phyloP scores from a whole-genome alignment of 2,113 vertebrate species.

The Heliornis fulica region DNA sequence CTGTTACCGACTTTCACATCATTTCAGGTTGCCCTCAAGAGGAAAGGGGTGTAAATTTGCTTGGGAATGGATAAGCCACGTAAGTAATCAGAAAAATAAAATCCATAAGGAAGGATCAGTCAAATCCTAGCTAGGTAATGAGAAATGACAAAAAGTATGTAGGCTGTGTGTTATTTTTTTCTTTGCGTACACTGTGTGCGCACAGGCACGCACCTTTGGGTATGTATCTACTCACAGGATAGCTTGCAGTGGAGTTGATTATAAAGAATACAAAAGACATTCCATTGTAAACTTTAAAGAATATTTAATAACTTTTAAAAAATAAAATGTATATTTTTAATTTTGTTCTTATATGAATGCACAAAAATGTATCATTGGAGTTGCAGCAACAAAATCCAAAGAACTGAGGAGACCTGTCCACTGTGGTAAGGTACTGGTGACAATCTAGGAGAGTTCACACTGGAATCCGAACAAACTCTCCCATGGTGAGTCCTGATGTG shows the following conservation, averaged over 20 bases:
- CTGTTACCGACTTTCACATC: fast-evolving
- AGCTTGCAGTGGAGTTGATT: not conserved
- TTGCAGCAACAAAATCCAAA: conserved; percentile 13
- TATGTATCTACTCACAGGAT: not conserved
- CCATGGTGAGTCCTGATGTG: not conserved
- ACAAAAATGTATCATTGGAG: conserved; percentile 42
- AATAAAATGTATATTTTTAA: conserved; percentile 66
- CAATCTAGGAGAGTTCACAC: not conserved
- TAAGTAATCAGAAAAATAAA: not conserved
- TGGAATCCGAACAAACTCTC: not conserved
- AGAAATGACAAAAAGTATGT: not conserved
- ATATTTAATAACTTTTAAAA: conserved; percentile 71
- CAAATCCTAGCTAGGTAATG: not conserved
- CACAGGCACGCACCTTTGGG: not conserved
- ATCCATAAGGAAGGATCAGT: not conserved
- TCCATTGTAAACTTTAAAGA: conserved; percentile 60
- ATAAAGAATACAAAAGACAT: conserved; percentile 67
- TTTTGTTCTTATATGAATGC: conserved; percentile 55
- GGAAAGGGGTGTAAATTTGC: not conserved
- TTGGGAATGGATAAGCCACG: not conserved
- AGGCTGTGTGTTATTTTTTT: not conserved
- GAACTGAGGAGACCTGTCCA: conserved; percentile 12
- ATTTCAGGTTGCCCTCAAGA: not conserved
- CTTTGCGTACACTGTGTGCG: not conserved
- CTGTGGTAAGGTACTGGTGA: not conserved